Evolutionary conservation across 2,888 invertebrate genomes (phyloP), one percentile per base, ranked within the genome.

Genomic region (Chrysolina americana): DNA sequence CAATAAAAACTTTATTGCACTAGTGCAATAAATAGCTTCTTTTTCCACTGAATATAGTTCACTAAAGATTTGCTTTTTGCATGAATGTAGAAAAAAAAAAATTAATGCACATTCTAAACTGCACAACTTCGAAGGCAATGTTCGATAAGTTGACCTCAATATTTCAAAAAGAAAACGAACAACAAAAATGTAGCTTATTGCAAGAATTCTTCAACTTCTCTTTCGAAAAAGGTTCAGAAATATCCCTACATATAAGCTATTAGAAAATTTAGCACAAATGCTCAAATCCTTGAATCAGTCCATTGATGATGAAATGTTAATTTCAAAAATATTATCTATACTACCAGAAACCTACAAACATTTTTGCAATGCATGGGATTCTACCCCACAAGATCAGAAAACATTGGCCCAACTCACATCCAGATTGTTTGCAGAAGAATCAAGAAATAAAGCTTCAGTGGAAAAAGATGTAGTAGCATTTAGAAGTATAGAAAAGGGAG

Each of bases 321-420:
- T 76, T 1, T 76, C 74, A 41, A 76, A 74, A 76, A 70, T 78
- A 6, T 41, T 77, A 21, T 21, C 64, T 36, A 86, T 71, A 36
- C 48, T 79, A 28, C 73, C 75, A 36, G 72, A 71, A 87, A 87
- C 83, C 87, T 88, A 86, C 85, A 83, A 84, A 83, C 50, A 73
- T 23, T 78, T 77, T 63, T 21, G 28, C 19, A 72, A 63, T 21
- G 77, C 74, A 1, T 75, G 75, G 77, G 74, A 78, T 19, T 73
- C 76, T 13, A 66, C 73, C 17, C 41, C 73, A 28, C 10, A 15
- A 41, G 41, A 59, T n/a, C 72, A 76, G 28, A 65, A 64, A 48
- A 74, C 71, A n/a, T 21, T 78, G 50, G 41, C 65, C 50, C 76
- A 76, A 23, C 87, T 76, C 19, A 74, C 66, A n/a, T 53, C 74